A percentile compares a stretch with the other conserved stretches of the same genome.
phyloP scores from a whole-genome alignment of 2,797 vertebrate species.

The Dendrocincla fuliginosa region DNA sequence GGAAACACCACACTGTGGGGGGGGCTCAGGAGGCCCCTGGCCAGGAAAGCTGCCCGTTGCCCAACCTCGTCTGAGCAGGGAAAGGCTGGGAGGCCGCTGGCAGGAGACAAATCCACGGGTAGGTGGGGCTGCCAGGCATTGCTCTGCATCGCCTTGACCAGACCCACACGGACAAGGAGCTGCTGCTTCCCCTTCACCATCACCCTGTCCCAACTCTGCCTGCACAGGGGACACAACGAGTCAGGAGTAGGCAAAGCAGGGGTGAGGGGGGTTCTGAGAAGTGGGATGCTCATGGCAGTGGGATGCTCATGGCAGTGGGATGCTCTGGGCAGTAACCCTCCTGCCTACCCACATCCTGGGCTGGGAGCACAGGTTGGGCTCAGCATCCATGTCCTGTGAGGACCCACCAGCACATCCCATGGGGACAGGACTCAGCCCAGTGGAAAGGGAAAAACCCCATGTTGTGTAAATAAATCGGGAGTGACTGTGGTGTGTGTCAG shows the following conservation, averaged over 20 bases:
- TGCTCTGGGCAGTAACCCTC: background rate
- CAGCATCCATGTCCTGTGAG: fast-evolving
- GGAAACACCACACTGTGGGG: background rate
- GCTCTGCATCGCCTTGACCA: background rate
- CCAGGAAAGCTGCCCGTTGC: background rate
- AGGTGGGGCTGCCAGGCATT: background rate
- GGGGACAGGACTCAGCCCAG: background rate
- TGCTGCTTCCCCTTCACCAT: fast-evolving
- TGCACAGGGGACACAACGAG: fast-evolving
- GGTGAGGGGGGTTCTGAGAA: background rate
- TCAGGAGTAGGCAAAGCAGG: background rate
- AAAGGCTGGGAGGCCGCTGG: background rate
- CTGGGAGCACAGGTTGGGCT: background rate
- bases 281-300: too few species aligned
- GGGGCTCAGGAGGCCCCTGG: background rate
- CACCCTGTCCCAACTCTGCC: background rate
- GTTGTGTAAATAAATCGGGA: background rate
- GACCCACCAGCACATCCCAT: background rate
- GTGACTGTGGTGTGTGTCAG: background rate
- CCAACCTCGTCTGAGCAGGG: background rate
- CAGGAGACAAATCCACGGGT: background rate
- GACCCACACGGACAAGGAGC: fast-evolving
- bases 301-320: background rate
- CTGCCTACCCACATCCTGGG: background rate
- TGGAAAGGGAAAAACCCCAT: background rate